phyloP scores from a whole-genome alignment of 2,888 invertebrate genomes.

The Heliconius ismenius region DNA sequence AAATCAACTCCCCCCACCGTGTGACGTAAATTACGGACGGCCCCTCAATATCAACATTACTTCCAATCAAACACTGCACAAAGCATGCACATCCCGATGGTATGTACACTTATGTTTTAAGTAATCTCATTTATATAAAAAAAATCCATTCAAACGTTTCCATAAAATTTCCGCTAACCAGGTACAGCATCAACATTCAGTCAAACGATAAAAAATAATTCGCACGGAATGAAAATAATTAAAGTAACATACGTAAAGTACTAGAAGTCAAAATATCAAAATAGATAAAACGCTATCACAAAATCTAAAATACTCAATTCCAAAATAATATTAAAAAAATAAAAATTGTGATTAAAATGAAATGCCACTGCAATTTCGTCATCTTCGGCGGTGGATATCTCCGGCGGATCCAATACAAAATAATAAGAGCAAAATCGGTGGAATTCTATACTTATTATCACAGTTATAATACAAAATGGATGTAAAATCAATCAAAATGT shows the following conservation, averaged over 20 bases:
- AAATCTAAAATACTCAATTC: constrained; percentile 67
- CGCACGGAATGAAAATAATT: constrained; percentile 78
- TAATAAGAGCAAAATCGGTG: constrained; percentile 74
- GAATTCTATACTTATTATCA: constrained; percentile 80
- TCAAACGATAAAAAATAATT: constrained; percentile 58
- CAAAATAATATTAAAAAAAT: constrained; percentile 67
- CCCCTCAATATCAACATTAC: constrained; percentile 3
- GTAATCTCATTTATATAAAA: constrained; percentile 48
- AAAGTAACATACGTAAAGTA: constrained; percentile 78
- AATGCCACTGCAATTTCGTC: constrained; percentile 58
- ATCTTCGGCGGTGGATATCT: constrained; percentile 72
- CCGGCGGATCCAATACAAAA: constrained; percentile 64
- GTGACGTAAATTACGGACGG: background rate
- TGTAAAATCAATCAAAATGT: constrained; percentile 66
- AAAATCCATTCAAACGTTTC: constrained; percentile 54
- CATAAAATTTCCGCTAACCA: constrained; percentile 55
- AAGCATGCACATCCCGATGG: constrained; percentile 28
- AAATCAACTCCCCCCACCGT: background rate
- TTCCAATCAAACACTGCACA: constrained; percentile 15
- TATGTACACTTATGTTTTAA: constrained; percentile 38
- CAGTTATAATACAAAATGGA: constrained; percentile 79
- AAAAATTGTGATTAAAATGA: constrained; percentile 72
- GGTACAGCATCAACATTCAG: constrained; percentile 73
- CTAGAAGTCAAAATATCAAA: constrained; percentile 68
- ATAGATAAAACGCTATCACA: constrained; percentile 62